Evolutionary conservation across 2,888 invertebrate genomes (phyloP).

Genomic region (Molorchus minor): DNA sequence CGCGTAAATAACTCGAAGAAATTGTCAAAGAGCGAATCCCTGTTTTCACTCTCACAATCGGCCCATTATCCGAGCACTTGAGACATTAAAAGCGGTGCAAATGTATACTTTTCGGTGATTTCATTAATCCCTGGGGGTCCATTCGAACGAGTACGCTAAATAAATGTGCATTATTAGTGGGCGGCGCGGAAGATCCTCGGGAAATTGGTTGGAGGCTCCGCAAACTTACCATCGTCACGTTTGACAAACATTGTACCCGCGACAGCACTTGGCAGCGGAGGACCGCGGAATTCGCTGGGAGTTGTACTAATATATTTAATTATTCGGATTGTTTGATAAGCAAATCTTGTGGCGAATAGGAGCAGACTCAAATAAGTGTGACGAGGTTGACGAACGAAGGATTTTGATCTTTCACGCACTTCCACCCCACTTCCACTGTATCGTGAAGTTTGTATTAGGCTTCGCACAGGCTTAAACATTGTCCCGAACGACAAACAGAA

Average conservation of each 20-base stretch:
- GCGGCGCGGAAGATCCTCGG: slow-evolving; percentile 19
- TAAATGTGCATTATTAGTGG: slow-evolving; percentile 40
- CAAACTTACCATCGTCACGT: slow-evolving; percentile 48
- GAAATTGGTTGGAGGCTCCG: slow-evolving; percentile 34
- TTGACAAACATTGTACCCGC: slow-evolving; percentile 51
- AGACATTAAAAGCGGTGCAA: slow-evolving; percentile 30
- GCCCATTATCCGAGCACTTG: slow-evolving; percentile 22
- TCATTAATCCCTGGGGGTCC: slow-evolving; percentile 41
- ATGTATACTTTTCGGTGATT: slow-evolving; percentile 40
- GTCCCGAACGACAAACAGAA: too few relatives aligned
- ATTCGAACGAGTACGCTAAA: slow-evolving; percentile 46
- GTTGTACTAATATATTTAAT: slow-evolving; percentile 10
- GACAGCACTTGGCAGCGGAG: slow-evolving; percentile 36
- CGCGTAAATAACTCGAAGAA: too few relatives aligned
- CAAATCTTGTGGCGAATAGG: too few relatives aligned
- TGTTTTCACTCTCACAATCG: too few relatives aligned
- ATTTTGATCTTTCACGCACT: too few relatives aligned
- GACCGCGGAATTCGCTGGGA: not conserved
- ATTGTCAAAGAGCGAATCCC: too few relatives aligned
- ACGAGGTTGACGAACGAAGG: too few relatives aligned
- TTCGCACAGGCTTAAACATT: too few relatives aligned
- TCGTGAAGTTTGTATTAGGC: too few relatives aligned
- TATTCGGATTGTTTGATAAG: slow-evolving; percentile 9
- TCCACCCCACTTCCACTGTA: too few relatives aligned
- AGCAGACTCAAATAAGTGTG: too few relatives aligned